Base-by-base conservation (phyloP, 2,888 invertebrate species). In the Eueremaeus valkanovi region DNA sequence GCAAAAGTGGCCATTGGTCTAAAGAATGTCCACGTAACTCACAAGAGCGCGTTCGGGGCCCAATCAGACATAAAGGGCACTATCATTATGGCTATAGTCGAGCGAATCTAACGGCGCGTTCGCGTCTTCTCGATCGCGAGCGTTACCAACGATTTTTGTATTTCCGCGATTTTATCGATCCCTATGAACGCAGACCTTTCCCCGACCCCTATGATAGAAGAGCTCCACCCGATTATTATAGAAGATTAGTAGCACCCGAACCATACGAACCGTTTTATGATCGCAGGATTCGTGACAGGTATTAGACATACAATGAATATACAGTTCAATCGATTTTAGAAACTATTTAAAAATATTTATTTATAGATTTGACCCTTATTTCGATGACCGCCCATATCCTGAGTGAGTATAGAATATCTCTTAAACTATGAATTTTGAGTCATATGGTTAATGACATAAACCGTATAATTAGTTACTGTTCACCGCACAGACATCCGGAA, bases 1-100 rank as follows among this genome's bases (percentile, higher is more conserved):
- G 95, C 80, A 90, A 92, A 84, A 92, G 92, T 83, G 95, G 95
- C 80, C 95, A 95, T 86, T 95, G 95, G 95, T 94, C 93, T 82
- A 94, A 93, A 88, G 94, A 95, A 86, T 95, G 94, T 86, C 93
- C 76, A 27, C 73, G 58, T 31, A 74, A 73, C 68, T 66, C 58
- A 8, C 16, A 45, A 27, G 76, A 75, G 21, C 55, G 75, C 29
- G 61, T 49, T 21, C 42, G 58, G 1, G 24, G 16, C 5, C n/a
- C 21, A 16, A 16, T 49, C 33, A 9, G n/a, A 18, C 21, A 11
- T 18, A n/a, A 76, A 27, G 24, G 73, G 42, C 31, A 42, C 33
- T 63, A 66, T 29, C 74, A 75, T 76, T 63, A 72, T 58, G 24
- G 68, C n/a, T 40, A 40, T 68, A 2, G 9, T n/a, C 40, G 68